Evolutionary conservation across 2,888 invertebrate species (phyloP).

Genomic region (Eristalis pertinax): DNA sequence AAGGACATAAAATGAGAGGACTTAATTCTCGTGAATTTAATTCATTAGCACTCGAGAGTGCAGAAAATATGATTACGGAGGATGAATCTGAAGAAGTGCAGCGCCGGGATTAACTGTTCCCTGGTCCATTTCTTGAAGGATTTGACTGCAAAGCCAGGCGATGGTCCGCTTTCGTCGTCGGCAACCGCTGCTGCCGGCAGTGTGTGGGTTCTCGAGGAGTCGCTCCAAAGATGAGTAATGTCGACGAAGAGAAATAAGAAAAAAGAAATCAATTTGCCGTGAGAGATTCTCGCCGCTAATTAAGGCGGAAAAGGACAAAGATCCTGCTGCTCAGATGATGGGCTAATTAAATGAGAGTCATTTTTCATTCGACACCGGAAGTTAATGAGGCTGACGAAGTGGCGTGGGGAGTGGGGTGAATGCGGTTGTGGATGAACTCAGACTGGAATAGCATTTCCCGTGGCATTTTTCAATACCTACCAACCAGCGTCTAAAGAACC

Average conservation of each 20-base stretch:
- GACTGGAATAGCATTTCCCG: neutral
- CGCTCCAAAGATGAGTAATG: neutral
- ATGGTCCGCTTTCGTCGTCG: neutral
- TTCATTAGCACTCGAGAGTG: conserved; percentile 51
- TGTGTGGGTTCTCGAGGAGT: neutral
- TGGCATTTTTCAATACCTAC: no score
- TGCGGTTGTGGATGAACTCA: conserved; percentile 3
- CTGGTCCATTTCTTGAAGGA: neutral
- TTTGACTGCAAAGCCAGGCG: neutral
- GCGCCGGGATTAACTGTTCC: conserved; percentile 11
- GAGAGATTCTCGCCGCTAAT: conserved; percentile 42
- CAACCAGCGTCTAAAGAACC: no score
- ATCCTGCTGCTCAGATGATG: conserved; percentile 48
- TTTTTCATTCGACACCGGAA: conserved; percentile 40
- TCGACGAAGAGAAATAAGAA: neutral
- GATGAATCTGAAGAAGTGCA: neutral
- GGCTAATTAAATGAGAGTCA: conserved; percentile 62
- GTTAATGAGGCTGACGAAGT: neutral
- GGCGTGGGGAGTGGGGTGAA: neutral
- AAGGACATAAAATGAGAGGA: conserved; percentile 26
- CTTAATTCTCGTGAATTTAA: conserved; percentile 55
- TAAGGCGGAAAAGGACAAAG: conserved; percentile 52
- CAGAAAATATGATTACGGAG: conserved; percentile 65
- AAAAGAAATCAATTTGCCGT: conserved; percentile 12
- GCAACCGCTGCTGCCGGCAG: neutral